Base-by-base conservation (phyloP, 2,888 invertebrate species). In the Cylindroiulus punctatus region DNA sequence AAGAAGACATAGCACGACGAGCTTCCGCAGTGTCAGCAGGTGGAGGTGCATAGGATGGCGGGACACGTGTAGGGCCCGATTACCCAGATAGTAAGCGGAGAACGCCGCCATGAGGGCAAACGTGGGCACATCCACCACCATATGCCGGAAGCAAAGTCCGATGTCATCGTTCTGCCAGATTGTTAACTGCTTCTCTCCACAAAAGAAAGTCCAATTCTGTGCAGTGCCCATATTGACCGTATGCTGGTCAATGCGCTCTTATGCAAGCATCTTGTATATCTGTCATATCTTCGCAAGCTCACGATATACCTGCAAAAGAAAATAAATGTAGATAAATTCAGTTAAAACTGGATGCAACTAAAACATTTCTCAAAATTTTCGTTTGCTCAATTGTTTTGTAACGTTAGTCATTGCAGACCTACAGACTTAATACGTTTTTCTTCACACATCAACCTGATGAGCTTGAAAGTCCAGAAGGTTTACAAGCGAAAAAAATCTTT, bases 51-150 rank as follows among this genome's bases (percentile, higher is more conserved):
- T 90, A 87, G 91, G 92, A 89, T 94, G 94, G 86, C 95, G 92
- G 17, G 93, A 91, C 5, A 94, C 93, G 91, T 93, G 93, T 87
- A 93, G 92, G 86, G 92, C 92, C 89, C 94, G 93, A 88, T 93
- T 93, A 17, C 96, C 96, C 88, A 95, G 94, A 90, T 95, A 95
- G 91, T 94, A 97, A 0, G 95, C 94, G n/a, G 97, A 97, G 83
- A 94, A 91, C 22, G 94, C 92, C 4, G 96, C 95, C 88, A 97
- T 93, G 52, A 96, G 89, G 84, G 93, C 93, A 89, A 95, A 93
- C 81, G 94, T 91, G 22, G 97, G 96, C 89, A 96, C 93, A 90
- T 90, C 89, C 65, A 98, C 92, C 89, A 94, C 94, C 85, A 97
- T 91, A 91, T 95, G 94, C 91, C 97, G 96, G 90, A 97, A 97